Conservation (phyloP, 2,888 invertebrate genomes). For the Phanerotoma sp. region DNA sequence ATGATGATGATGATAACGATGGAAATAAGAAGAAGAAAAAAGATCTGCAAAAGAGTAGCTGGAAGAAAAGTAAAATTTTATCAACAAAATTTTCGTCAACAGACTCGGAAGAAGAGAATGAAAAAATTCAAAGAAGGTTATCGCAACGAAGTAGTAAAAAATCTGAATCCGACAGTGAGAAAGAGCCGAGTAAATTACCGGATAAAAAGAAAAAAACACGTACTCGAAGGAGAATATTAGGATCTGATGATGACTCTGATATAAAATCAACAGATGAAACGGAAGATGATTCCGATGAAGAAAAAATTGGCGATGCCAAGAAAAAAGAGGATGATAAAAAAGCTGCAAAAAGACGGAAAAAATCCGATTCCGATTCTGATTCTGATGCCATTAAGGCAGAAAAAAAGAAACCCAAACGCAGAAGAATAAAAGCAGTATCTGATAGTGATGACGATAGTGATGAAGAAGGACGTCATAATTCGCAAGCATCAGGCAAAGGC, state of each 20-base stretch:
- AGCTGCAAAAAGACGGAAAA: conserved; percentile 33
- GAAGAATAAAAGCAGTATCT: conserved; percentile 48
- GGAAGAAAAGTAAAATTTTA: conserved; percentile 46
- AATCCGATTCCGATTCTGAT: conserved; percentile 27
- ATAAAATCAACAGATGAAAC: conserved; percentile 19
- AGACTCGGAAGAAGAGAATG: conserved; percentile 45
- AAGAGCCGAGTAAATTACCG: conserved; percentile 29
- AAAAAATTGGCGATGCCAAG: conserved; percentile 14
- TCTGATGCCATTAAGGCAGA: conserved; percentile 41
- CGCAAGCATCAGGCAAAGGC: conserved; percentile 46
- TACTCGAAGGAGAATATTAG: conserved; percentile 36
- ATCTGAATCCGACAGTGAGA: conserved; percentile 4
- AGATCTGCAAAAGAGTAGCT: conserved; percentile 32
- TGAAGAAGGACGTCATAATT: conserved; percentile 35
- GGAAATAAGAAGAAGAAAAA: conserved; percentile 15
- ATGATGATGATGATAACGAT: conserved; percentile 2
- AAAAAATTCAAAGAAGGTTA: conserved; percentile 28
- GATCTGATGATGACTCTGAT: conserved; percentile 44
- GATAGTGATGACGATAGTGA: conserved; percentile 43
- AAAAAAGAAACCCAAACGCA: conserved; percentile 44
- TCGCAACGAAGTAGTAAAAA: conserved; percentile 26
- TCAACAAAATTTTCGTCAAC: conserved; percentile 44
- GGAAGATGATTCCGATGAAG: not conserved
- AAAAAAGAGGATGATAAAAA: conserved; percentile 34
- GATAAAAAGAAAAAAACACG: conserved; percentile 28